Percentiles rank a stretch among this genome's conserved stretches.
These are phyloP conservation scores for Adelphocoris suturalis DNA, from an alignment of 2,888 invertebrate species.

Conservation along the genomic window DNA sequence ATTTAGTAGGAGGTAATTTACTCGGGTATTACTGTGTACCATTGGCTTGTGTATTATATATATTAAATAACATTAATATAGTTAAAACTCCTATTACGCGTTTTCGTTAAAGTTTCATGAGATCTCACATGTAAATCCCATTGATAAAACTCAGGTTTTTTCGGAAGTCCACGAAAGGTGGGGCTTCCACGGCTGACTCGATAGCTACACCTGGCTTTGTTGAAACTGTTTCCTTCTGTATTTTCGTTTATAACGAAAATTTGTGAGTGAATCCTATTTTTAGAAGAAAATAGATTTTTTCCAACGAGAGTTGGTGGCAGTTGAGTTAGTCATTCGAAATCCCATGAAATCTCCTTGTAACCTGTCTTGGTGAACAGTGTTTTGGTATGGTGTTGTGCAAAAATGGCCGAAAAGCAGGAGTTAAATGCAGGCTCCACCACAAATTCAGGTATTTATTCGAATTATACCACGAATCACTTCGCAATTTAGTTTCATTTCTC, in stretches of 20 bases:
- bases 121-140: too few relatives aligned
- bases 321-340: not conserved
- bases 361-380: constrained; percentile 68
- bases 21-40: too few relatives aligned
- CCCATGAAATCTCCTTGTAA: constrained; percentile 31
- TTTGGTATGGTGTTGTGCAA: constrained; percentile 75
- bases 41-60: too few relatives aligned
- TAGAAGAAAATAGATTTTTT: not conserved
- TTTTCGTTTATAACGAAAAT: not conserved
- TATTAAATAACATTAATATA: too few relatives aligned
- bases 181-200: constrained; percentile 59
- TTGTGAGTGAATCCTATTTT: not conserved
- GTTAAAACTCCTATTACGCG: too few relatives aligned
- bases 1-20: too few relatives aligned
- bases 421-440: constrained; percentile 74
- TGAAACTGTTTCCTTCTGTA: not conserved
- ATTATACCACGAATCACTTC: constrained; percentile 25
- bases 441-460: constrained; percentile 74
- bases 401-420: constrained; percentile 76
- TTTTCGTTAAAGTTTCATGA: too few relatives aligned
- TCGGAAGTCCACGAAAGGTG: constrained; percentile 8
- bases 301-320: not conserved
- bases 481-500: not conserved
- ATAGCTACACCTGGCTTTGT: not conserved
- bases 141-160: too few relatives aligned